These are phyloP conservation scores for Amphiura filiformis DNA, from an alignment of 35 echinoderm and acorn worm genomes.

Conservation along the genomic window DNA sequence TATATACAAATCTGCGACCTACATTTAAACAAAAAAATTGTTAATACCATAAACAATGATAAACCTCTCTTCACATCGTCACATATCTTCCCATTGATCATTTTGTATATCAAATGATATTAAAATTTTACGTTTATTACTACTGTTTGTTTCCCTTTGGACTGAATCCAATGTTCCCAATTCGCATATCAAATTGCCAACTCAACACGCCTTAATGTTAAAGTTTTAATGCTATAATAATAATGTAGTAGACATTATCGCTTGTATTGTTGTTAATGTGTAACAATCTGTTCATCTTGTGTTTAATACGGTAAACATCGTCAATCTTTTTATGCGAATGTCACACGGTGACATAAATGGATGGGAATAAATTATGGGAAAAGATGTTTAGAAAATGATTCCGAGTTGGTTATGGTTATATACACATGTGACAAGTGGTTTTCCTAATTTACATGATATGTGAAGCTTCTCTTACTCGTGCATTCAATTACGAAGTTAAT, in stretches of 20 bases:
- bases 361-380: too few species aligned
- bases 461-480: too few species aligned
- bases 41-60: background rate
- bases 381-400: too few species aligned
- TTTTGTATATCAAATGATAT: background rate
- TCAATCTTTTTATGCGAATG: too few species aligned
- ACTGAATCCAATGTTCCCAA: background rate
- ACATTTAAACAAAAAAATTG: background rate
- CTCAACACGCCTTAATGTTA: background rate
- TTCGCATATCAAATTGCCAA: background rate
- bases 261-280: too few species aligned
- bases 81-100: background rate
- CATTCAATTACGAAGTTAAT: too few species aligned
- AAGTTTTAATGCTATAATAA: background rate
- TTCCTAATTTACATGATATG: too few species aligned
- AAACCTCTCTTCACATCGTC: conserved; percentile 2
- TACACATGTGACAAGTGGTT: too few species aligned
- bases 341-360: too few species aligned
- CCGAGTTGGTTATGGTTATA: too few species aligned
- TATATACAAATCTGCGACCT: background rate
- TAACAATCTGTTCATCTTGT: too few species aligned
- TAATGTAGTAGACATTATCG: background rate
- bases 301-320: too few species aligned
- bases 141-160: background rate
- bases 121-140: background rate